Percentiles rank a stretch among this genome's conserved stretches.
phyloP scores from a whole-genome alignment of 2,888 invertebrate genomes.

The Escarpia spicata region DNA sequence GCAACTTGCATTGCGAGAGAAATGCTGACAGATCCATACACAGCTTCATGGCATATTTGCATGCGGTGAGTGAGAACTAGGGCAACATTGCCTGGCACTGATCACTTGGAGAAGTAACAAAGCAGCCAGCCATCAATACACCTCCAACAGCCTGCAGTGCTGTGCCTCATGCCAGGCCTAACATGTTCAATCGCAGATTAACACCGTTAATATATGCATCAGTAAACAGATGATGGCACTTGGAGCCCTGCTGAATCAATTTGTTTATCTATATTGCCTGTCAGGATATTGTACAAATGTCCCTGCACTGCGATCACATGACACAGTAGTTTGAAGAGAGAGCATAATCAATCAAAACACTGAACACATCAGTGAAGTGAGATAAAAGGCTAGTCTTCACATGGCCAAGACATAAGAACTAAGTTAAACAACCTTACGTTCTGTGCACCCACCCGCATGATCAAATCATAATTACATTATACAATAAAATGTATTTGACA shows the following conservation, averaged over 20 bases:
- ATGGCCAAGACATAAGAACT: neutral
- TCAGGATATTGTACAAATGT: neutral
- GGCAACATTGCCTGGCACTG: neutral
- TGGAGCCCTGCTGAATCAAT: neutral
- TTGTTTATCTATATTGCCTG: neutral
- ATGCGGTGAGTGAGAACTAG: neutral
- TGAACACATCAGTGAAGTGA: neutral
- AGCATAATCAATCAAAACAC: neutral
- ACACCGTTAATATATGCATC: slow-evolving; percentile 4
- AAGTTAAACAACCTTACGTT: neutral
- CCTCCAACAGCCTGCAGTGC: neutral
- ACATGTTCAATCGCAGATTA: neutral
- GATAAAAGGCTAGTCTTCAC: neutral
- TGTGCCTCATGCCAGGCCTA: neutral
- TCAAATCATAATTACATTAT: neutral
- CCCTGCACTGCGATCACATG: neutral
- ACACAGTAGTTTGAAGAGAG: neutral
- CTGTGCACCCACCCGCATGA: neutral
- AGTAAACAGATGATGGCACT: neutral
- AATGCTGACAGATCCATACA: neutral
- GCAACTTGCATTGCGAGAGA: neutral
- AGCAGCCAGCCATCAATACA: neutral
- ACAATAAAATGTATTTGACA: neutral
- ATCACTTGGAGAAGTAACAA: neutral
- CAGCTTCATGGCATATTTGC: slow-evolving; percentile 2